Base-by-base conservation (phyloP, 2,113 vertebrate genomes). In the Crotalus horridus region DNA sequence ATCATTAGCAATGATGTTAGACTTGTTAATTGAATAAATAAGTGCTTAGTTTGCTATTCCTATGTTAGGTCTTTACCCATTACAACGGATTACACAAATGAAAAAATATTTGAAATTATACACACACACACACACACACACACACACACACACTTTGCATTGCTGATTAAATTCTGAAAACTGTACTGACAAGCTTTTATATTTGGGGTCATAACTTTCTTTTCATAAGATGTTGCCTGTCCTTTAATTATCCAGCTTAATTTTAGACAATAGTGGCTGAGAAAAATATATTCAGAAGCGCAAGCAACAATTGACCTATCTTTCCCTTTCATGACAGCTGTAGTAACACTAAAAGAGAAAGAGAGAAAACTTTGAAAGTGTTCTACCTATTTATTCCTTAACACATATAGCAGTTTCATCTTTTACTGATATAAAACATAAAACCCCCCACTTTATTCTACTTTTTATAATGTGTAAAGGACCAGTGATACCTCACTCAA, bases 21-120 rank as follows among this genome's bases (percentile, higher is more conserved):
- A 94, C 74, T 93, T 88, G 94, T 96, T 97, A 96, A 81, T 96
- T 97, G 95, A 96, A 97, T 94, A 96, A 97, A 97, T 96, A 97
- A 97, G 96, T 95, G 97, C 96, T 96, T 94, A 94, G 91, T 93
- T 95, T 94, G 93, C 95, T 95, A 94, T 95, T 95, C 95, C 95
- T 96, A 95, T 96, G 94, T 96, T 96, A 96, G 91, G 26, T 96
- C 89, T 97, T 96, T 91, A 93, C 59, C 93, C 5, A 13, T 53
- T 21, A 12, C 23, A 53, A 58, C 95, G 94, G 95, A 94, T 97
- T 54, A 11, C 95, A 96, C 58, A 96, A 95, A 93, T 91, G 29
- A 29, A 58, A 91, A 93, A 95, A 95, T 94, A 24, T 92, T 94
- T 92, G 92, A 64, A 91, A 92, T 94, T 0, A 0, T 1, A 33